Conservation (phyloP, 2,888 invertebrate genomes). For the Eugnorisma glareosa region DNA sequence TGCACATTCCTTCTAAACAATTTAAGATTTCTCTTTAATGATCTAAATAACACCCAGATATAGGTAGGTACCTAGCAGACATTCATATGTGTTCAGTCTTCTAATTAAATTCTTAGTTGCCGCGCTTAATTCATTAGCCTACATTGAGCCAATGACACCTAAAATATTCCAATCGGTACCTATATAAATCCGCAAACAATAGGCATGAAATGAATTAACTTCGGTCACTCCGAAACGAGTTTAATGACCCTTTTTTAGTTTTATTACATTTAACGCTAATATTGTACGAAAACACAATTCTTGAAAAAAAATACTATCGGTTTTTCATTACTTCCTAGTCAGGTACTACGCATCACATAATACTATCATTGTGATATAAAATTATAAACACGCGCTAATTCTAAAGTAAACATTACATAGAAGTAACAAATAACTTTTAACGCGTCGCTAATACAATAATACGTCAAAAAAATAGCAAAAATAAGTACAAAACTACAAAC, state of each 20-base stretch:
- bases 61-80: neutral
- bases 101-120: constrained; percentile 48
- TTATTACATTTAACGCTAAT: neutral
- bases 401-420: constrained; percentile 28
- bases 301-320: neutral
- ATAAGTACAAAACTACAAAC: constrained; percentile 10
- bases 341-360: constrained; percentile 40
- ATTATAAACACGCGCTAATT: neutral
- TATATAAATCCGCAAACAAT: constrained; percentile 17
- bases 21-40: neutral
- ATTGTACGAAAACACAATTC: neutral
- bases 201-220: neutral
- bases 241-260: constrained; percentile 3
- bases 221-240: constrained; percentile 18
- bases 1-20: constrained; percentile 5
- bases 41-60: neutral
- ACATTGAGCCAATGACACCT: constrained; percentile 27
- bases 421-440: constrained; percentile 3
- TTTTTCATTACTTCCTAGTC: constrained; percentile 1
- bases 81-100: neutral
- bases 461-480: constrained; percentile 16
- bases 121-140: constrained; percentile 29
- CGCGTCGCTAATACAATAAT: neutral
- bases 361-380: constrained; percentile 9
- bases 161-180: constrained; percentile 48